phyloP scores from a whole-genome alignment of 2,888 invertebrate genomes.

The Coenonympha glycerion region DNA sequence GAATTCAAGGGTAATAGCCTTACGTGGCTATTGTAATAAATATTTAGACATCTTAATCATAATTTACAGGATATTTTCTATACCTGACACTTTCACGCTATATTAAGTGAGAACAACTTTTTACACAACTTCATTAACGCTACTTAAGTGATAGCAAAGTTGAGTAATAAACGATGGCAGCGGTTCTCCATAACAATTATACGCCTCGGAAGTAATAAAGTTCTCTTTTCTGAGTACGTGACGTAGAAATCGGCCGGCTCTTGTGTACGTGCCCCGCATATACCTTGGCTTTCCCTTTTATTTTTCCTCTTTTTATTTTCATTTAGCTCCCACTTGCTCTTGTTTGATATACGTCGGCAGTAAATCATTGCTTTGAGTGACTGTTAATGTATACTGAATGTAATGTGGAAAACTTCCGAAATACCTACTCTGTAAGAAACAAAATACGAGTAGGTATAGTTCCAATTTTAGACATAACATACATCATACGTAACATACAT shows the following conservation, averaged over 20 bases:
- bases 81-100: neutral
- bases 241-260: constrained; percentile 60
- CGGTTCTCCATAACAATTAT: constrained; percentile 68
- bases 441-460: neutral
- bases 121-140: constrained; percentile 5
- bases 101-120: neutral
- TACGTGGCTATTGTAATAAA: no score
- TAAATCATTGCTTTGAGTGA: constrained; percentile 14
- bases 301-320: constrained; percentile 40
- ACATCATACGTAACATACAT: no score
- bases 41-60: no score
- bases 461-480: no score
- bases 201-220: constrained; percentile 68
- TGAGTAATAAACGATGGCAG: constrained; percentile 55
- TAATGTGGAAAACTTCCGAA: no score
- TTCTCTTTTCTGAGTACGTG: constrained; percentile 66
- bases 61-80: neutral
- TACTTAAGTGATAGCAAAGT: constrained; percentile 48
- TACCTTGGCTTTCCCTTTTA: constrained; percentile 44
- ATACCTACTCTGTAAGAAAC: neutral
- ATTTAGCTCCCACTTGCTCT: constrained; percentile 23
- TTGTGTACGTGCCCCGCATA: constrained; percentile 61
- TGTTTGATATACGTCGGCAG: constrained; percentile 18
- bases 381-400: no score
- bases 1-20: no score